These are phyloP conservation scores for Tenthredo distinguenda DNA, from an alignment of 2,888 invertebrate species.

Conservation along the genomic window DNA sequence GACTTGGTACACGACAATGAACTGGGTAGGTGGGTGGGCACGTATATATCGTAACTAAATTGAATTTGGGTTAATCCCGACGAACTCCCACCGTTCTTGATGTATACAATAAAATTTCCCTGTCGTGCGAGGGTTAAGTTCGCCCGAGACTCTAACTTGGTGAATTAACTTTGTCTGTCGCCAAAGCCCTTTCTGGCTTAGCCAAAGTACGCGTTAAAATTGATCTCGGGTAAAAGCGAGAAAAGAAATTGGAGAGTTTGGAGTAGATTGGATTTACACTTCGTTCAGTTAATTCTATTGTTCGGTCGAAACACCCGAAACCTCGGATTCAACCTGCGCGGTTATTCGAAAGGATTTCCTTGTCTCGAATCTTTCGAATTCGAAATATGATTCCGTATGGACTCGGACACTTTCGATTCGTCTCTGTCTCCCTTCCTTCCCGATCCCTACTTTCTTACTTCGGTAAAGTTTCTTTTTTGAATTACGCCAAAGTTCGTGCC, in stretches of 20 bases:
- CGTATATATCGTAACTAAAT: conserved; percentile 20
- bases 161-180: conserved; percentile 45
- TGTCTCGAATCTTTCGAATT: not conserved
- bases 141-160: conserved; percentile 38
- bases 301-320: conserved; percentile 6
- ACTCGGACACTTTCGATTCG: not conserved
- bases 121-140: not conserved
- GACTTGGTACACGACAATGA: not conserved
- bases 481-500: not conserved
- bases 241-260: conserved; percentile 21
- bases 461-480: conserved; percentile 10
- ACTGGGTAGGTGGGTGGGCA: not conserved
- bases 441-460: conserved; percentile 1
- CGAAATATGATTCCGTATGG: not conserved
- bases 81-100: conserved; percentile 9
- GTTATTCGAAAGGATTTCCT: conserved; percentile 15
- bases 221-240: not conserved
- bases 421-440: not conserved
- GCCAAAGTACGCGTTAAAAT: conserved; percentile 39
- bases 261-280: conserved; percentile 28
- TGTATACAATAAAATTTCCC: conserved; percentile 22
- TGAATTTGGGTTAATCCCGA: conserved; percentile 37
- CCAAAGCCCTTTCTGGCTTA: conserved; percentile 21
- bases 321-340: not conserved
- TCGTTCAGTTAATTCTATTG: conserved; percentile 11